Evolutionary conservation across 2,113 vertebrate species (phyloP).

Genomic region (Rallus limicola): DNA sequence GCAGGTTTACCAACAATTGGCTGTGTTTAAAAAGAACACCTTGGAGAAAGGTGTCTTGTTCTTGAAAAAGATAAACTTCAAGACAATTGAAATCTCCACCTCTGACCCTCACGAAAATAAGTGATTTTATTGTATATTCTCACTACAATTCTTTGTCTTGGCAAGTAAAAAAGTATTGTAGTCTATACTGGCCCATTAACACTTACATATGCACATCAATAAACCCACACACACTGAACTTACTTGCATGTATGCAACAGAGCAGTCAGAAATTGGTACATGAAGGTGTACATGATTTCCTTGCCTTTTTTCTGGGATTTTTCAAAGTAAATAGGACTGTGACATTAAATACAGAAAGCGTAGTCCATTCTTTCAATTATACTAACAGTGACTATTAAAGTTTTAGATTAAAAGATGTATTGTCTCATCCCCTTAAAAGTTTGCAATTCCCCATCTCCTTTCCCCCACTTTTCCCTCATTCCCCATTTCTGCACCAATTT

Average conservation of each 20-base stretch:
- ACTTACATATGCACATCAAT: neutral
- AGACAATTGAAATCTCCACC: fast-evolving
- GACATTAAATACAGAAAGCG: neutral
- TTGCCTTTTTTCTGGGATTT: neutral
- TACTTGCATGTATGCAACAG: neutral
- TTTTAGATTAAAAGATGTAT: neutral
- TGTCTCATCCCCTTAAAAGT: neutral
- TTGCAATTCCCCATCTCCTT: neutral
- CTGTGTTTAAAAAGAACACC: neutral
- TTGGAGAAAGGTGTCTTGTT: neutral
- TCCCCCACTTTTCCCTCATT: neutral
- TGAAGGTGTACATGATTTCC: neutral
- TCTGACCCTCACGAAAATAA: neutral
- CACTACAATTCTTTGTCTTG: neutral
- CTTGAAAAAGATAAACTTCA: neutral
- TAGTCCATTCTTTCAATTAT: neutral
- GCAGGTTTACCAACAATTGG: neutral
- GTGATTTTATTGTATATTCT: neutral
- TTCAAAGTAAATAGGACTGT: neutral
- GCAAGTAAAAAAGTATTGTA: neutral
- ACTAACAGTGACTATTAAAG: neutral
- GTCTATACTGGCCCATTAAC: neutral
- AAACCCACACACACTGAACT: neutral
- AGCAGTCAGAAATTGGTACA: neutral
- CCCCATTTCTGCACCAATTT: neutral